Conservation (phyloP, 1,140 invertebrate species). For the Drosophila azteca region DNA sequence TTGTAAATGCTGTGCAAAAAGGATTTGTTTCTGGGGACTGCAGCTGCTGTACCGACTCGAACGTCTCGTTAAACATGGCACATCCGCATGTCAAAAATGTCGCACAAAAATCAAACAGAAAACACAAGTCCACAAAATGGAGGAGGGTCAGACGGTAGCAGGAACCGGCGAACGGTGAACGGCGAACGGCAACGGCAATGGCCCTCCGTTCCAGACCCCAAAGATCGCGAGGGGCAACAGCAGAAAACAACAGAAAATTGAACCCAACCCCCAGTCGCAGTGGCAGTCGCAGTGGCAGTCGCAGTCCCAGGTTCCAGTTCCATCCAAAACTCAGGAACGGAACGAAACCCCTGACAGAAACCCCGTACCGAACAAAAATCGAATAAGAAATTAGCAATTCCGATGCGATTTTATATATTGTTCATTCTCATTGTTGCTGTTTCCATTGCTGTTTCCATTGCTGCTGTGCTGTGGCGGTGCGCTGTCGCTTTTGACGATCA, state of each 20-base stretch:
- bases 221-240: background rate
- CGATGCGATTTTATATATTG: conserved; percentile 79
- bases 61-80: conserved; percentile 73
- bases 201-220: conserved; percentile 25
- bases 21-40: conserved; percentile 61
- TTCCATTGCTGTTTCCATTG: conserved; percentile 16
- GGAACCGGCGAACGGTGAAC: conserved; percentile 46
- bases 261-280: conserved; percentile 15
- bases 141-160: conserved; percentile 53
- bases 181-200: background rate
- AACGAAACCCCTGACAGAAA: conserved; percentile 32
- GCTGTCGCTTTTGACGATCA: conserved; percentile 47
- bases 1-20: conserved; percentile 71
- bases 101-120: conserved; percentile 77
- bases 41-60: conserved; percentile 59
- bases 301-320: conserved; percentile 38
- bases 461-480: conserved; percentile 20
- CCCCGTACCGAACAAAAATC: conserved; percentile 50
- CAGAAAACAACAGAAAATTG: conserved; percentile 12
- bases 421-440: conserved; percentile 72
- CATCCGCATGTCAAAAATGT: conserved; percentile 82
- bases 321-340: background rate
- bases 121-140: conserved; percentile 17
- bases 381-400: conserved; percentile 82
- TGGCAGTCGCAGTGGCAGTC: too few relatives aligned